phyloP scores from a whole-genome alignment of 2,113 vertebrate species.

The Phainopepla nitens region DNA sequence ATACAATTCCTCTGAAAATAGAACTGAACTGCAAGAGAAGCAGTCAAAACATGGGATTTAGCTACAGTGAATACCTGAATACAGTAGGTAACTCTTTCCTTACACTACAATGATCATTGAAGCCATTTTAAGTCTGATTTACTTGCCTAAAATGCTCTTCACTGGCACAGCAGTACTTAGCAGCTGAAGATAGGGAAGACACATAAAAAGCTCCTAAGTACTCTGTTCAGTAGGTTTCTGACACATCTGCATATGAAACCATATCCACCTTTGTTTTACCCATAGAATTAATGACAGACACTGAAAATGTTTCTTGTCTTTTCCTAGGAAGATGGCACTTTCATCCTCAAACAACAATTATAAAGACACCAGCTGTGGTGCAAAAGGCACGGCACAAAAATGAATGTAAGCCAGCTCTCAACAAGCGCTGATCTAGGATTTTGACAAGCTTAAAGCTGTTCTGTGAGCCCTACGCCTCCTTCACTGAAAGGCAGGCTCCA shows the following conservation, averaged over 20 bases:
- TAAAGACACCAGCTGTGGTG: neutral
- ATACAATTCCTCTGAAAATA: neutral
- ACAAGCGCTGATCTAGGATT: neutral
- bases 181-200: neutral
- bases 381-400: neutral
- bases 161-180: neutral
- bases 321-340: neutral
- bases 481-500: neutral
- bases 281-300: neutral
- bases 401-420: accelerated
- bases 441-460: neutral
- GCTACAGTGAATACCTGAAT: neutral
- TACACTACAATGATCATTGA: neutral
- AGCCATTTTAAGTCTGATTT: neutral
- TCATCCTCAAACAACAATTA: neutral
- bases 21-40: neutral
- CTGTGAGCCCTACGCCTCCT: accelerated
- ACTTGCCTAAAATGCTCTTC: neutral
- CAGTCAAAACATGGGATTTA: neutral
- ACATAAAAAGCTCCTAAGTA: neutral
- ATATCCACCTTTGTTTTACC: neutral
- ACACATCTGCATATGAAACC: neutral
- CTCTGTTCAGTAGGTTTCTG: neutral
- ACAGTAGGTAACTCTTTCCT: neutral
- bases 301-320: neutral